A percentile compares a stretch with the other conserved stretches of the same genome.
Conservation (phyloP, 1,140 invertebrate species). For the Prorops nasuta region DNA sequence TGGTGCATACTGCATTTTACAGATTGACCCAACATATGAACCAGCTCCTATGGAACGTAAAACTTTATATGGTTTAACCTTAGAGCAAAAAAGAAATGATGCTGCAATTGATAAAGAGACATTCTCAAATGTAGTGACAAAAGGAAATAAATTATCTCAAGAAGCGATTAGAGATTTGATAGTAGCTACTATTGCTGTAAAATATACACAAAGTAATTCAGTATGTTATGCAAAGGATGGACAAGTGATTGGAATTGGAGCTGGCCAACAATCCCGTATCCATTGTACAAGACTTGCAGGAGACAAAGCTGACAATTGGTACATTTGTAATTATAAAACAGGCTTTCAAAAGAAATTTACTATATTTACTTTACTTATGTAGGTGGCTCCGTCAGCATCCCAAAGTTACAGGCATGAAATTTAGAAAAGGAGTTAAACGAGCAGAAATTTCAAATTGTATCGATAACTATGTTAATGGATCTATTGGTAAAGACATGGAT, state of each 20-base stretch:
- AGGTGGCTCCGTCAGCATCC: conserved; percentile 94
- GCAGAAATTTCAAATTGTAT: conserved; percentile 95
- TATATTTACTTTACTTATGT: not conserved
- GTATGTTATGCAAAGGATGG: conserved; percentile 91
- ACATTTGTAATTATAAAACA: not conserved
- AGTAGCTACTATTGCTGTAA: conserved; percentile 93
- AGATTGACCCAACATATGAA: conserved; percentile 88
- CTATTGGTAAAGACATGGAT: conserved; percentile 74
- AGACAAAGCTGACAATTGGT: conserved; percentile 97
- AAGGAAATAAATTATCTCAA: conserved; percentile 69
- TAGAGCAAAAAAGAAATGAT: conserved; percentile 93
- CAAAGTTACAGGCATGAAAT: conserved; percentile 80
- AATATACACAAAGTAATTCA: conserved; percentile 98
- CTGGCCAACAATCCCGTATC: conserved; percentile 96
- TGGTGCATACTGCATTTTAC: conserved; percentile 88
- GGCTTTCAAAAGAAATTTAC: not conserved
- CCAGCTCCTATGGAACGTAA: conserved; percentile 81
- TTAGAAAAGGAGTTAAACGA: conserved; percentile 85
- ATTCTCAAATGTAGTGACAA: conserved; percentile 84
- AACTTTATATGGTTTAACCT: conserved; percentile 85
- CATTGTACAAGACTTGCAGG: conserved; percentile 96
- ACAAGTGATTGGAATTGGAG: conserved; percentile 95
- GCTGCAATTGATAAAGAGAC: conserved; percentile 76
- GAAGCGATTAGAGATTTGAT: conserved; percentile 85
- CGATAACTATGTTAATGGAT: conserved; percentile 92